Conservation (phyloP, 2,888 invertebrate genomes). For the Peribatodes rhomboidaria region DNA sequence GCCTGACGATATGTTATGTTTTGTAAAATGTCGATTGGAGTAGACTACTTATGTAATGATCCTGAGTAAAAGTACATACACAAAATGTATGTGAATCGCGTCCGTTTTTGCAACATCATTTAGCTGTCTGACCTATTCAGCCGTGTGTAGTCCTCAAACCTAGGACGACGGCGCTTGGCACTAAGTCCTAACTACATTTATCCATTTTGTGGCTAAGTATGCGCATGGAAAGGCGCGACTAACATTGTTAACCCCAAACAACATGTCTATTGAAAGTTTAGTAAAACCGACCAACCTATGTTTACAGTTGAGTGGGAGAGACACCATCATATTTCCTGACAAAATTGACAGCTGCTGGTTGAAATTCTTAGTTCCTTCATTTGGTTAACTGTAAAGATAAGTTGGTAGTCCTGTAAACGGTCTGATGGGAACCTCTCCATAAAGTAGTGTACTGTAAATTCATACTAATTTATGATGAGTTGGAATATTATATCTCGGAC, state of each 20-base stretch:
- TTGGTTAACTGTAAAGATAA: background rate
- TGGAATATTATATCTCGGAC: background rate
- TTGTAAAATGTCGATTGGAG: too few species aligned
- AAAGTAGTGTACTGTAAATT: background rate
- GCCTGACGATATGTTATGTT: too few species aligned
- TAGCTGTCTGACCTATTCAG: background rate
- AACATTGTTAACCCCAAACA: constrained; percentile 30
- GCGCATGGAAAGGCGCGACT: constrained; percentile 20
- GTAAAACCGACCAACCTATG: background rate
- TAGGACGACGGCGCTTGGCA: constrained; percentile 7
- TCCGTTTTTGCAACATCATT: background rate
- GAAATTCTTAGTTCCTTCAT: background rate
- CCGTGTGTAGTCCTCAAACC: constrained; percentile 15
- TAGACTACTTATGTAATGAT: too few species aligned
- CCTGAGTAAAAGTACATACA: too few species aligned
- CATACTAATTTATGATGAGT: background rate
- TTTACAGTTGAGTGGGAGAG: background rate
- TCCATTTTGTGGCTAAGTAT: constrained; percentile 9
- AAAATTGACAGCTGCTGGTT: background rate
- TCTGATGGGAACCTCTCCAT: background rate
- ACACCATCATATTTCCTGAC: background rate
- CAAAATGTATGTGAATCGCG: too few species aligned
- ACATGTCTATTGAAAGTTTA: constrained; percentile 32
- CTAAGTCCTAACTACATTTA: background rate
- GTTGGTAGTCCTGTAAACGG: background rate